Base-by-base conservation (phyloP, 1,140 invertebrate species). In the Brachionus sp. region DNA sequence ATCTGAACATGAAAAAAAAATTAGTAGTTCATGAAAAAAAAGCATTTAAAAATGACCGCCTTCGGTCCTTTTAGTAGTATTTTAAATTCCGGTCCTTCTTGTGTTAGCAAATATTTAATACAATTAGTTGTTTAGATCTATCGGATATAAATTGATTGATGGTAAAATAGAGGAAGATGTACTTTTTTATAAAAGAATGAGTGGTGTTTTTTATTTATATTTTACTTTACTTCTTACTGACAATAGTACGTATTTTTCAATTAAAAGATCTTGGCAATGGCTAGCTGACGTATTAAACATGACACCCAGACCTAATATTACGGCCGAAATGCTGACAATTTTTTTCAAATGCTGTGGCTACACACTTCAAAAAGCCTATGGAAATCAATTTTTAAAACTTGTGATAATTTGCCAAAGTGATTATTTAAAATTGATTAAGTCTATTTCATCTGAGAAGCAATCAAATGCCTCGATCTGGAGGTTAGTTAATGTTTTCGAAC, bases 231-330 rank as follows among this genome's bases (percentile, higher is more conserved):
- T 94, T 82, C 91, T 94, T 3, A 91, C 92, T 0, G 89, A 89
- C 19, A 66, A 80, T 66, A 80, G 53, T 91, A 91, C 7, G 86
- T 12, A 29, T 68, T 42, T 64, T 57, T 13, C 39, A 86, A 37
- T 84, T 86, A 88, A 91, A 62, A 88, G 93, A 88, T 93, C 91
- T 4, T 97, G 95, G 95, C 91, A 90, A 83, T 96, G 94, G 94
- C 86, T 96, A 19, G 90, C 93, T 0, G 91, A 92, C 12, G 91
- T 93, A 83, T 89, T 95, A 23, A 94, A 94, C 86, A 89, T 93
- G 0, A 90, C 92, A 86, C 93, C 94, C 0, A 88, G 92, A 86
- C 87, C 88, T 3, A 87, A 88, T 84, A 92, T 95, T 16, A 92
- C 92, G 85, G 93, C 94, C 3, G 94, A 94, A 5, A 88, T 95